These are phyloP conservation scores for Lymantria monacha DNA, from an alignment of 2,888 invertebrate species.

Conservation along the genomic window DNA sequence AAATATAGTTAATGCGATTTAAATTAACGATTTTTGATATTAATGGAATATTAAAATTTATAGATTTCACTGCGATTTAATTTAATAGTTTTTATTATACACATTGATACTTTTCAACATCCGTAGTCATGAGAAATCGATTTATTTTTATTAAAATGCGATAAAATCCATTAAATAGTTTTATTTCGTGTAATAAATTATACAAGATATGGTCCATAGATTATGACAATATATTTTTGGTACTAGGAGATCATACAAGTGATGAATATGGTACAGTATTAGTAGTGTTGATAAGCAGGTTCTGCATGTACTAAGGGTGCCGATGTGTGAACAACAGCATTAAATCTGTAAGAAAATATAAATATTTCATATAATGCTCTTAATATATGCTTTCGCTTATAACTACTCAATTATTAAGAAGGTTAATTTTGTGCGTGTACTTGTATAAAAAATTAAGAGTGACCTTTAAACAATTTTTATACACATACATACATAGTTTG, in stretches of 20 bases:
- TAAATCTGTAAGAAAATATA: slow-evolving; percentile 46
- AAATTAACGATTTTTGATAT: no score
- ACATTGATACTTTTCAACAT: no score
- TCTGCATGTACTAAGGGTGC: slow-evolving; percentile 59
- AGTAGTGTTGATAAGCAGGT: slow-evolving; percentile 47
- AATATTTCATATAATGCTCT: background rate
- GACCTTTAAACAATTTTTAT: background rate
- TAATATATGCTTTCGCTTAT: background rate
- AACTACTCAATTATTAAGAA: background rate
- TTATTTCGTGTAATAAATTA: no score
- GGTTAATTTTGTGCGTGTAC: background rate
- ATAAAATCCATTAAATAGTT: no score
- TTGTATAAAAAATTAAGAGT: background rate
- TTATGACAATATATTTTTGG: slow-evolving; percentile 33
- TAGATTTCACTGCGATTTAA: no score
- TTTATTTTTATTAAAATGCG: no score
- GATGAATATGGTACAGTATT: slow-evolving; percentile 5
- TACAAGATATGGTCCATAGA: background rate
- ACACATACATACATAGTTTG: no score
- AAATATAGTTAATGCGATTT: no score
- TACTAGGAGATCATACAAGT: slow-evolving; percentile 3
- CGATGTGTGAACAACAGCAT: slow-evolving; percentile 65
- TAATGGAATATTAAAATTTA: no score
- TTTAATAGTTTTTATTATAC: no score
- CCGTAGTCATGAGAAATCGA: no score